phyloP scores from a whole-genome alignment of 2,797 vertebrate species.

The Malacoraja senta region DNA sequence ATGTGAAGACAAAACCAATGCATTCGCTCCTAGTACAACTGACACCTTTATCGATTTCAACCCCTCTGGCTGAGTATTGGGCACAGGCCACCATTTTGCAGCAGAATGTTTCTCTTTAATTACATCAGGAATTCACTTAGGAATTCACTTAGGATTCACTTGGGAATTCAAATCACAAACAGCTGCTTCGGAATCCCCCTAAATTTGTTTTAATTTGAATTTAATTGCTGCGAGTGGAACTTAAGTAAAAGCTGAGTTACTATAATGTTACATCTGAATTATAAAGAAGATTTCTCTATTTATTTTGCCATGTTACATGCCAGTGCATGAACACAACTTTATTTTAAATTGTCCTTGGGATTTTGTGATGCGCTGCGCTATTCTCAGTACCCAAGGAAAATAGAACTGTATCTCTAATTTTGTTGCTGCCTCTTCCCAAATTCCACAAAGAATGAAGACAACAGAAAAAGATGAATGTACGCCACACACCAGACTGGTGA shows the following conservation, averaged over 20 bases:
- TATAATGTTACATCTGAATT: not conserved
- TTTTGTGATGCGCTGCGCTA: not conserved
- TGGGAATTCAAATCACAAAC: not conserved
- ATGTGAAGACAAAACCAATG: not conserved
- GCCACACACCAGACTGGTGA: not conserved
- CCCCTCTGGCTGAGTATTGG: not conserved
- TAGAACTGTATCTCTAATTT: not conserved
- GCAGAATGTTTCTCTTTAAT: not conserved
- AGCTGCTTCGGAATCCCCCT: constrained; percentile 8
- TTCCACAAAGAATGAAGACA: not conserved
- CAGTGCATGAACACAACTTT: not conserved
- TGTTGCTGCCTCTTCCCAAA: not conserved
- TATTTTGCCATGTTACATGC: not conserved
- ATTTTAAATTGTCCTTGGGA: not conserved
- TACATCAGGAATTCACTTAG: constrained; percentile 15
- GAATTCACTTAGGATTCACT: constrained; percentile 25
- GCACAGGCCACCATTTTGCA: constrained; percentile 7
- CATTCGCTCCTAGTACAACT: constrained; percentile 7
- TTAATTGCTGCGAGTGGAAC: constrained; percentile 15
- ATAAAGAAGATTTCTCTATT: not conserved
- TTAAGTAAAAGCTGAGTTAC: not conserved
- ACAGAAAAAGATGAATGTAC: not conserved
- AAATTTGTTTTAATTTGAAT: constrained; percentile 21
- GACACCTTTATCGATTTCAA: not conserved
- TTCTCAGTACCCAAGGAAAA: not conserved